Evolutionary conservation across 2,113 vertebrate species (phyloP).

Genomic region (Merops nubicus): DNA sequence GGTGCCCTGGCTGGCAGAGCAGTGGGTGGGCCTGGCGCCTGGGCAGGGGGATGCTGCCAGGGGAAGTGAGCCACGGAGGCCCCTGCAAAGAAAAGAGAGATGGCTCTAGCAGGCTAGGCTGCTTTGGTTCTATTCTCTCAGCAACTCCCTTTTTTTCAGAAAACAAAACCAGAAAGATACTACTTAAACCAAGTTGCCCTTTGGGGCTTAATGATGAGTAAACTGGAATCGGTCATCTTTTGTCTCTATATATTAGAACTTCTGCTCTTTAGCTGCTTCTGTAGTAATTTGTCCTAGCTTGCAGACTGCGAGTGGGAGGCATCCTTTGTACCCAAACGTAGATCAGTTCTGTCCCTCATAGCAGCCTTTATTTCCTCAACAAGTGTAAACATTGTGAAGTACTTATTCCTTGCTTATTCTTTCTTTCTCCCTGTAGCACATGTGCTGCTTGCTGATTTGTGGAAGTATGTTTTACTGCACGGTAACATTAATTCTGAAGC

Average conservation of each 20-base stretch:
- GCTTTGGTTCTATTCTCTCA: neutral
- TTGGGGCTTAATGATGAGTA: neutral
- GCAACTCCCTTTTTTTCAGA: neutral
- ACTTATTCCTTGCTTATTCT: neutral
- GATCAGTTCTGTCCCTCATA: neutral
- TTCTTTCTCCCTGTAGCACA: neutral
- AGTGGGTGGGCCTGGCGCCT: too few relatives aligned
- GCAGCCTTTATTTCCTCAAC: neutral
- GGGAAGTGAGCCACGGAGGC: neutral
- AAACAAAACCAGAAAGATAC: neutral
- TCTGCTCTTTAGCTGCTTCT: neutral
- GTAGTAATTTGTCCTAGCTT: neutral
- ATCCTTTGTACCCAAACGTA: neutral
- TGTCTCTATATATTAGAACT: neutral
- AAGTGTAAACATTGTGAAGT: neutral
- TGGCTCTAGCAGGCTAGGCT: neutral
- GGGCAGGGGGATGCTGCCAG: neutral
- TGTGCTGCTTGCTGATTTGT: constrained; percentile 11
- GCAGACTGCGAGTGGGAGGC: neutral
- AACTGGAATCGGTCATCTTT: neutral
- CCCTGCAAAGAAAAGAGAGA: neutral
- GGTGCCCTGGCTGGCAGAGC: neutral
- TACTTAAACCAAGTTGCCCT: neutral
- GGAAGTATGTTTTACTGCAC: constrained; percentile 30
- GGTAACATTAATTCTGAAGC: constrained; percentile 33